Evolutionary conservation across 2,888 invertebrate species (phyloP).

Genomic region (Resseliella maxima): DNA sequence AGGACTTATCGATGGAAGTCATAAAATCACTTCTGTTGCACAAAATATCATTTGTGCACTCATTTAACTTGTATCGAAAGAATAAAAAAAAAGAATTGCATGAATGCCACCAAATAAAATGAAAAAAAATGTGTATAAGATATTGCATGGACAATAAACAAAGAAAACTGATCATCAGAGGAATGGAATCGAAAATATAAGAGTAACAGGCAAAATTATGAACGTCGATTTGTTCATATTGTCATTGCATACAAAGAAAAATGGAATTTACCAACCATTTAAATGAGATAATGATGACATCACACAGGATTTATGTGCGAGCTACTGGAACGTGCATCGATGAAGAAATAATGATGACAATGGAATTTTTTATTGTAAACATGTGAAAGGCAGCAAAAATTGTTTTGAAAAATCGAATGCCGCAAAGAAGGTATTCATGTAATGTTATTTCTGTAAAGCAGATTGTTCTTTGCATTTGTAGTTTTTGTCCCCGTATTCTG

Average conservation of each 20-base stretch:
- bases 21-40: no score
- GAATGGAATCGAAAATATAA: not conserved
- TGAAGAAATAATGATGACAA: constrained; percentile 36
- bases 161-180: not conserved
- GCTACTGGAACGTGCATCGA: constrained; percentile 35
- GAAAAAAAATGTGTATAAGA: no score
- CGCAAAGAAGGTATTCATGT: constrained; percentile 7
- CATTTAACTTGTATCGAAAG: no score
- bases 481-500: not conserved
- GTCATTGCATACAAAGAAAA: constrained; percentile 26
- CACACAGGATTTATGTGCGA: constrained; percentile 4
- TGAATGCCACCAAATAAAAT: no score
- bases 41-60: no score
- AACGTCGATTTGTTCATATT: constrained; percentile 26
- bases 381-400: not conserved
- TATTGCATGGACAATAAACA: not conserved
- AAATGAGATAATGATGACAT: constrained; percentile 55
- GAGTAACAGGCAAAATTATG: not conserved
- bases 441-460: not conserved
- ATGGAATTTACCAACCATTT: constrained; percentile 53
- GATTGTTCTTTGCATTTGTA: not conserved
- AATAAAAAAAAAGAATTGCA: no score
- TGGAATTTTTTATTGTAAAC: constrained; percentile 20
- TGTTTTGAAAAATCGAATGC: constrained; percentile 21
- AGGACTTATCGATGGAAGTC: not conserved